Percentiles rank a stretch among this genome's conserved stretches.
Conservation (phyloP, 2,797 vertebrate species). For the Pseudochaenichthys georgianus region DNA sequence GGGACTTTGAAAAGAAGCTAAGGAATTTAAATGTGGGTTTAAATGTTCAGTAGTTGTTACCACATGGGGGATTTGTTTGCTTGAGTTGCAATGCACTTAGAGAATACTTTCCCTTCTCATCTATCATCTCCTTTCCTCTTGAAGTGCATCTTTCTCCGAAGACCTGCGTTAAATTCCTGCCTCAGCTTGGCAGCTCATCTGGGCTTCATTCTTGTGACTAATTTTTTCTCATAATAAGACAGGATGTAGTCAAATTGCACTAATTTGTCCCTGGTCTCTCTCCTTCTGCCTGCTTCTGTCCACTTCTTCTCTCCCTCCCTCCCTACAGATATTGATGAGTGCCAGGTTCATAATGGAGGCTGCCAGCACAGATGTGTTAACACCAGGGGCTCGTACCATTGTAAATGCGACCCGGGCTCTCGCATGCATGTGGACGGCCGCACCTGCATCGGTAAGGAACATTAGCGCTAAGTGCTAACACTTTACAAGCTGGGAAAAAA, state of each 20-base stretch:
- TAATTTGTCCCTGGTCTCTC: slow-evolving; percentile 52
- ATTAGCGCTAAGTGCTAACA: neutral
- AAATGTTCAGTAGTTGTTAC: slow-evolving; percentile 78
- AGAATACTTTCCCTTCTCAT: slow-evolving; percentile 54
- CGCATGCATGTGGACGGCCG: slow-evolving; percentile 92
- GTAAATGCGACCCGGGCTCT: slow-evolving; percentile 90
- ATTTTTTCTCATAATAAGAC: slow-evolving; percentile 60
- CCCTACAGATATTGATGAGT: slow-evolving; percentile 92
- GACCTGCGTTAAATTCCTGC: slow-evolving; percentile 43
- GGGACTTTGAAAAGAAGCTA: slow-evolving; percentile 49
- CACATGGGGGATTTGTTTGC: slow-evolving; percentile 77
- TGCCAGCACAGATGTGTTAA: slow-evolving; percentile 97
- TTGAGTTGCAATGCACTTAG: slow-evolving; percentile 55
- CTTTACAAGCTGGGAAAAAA: neutral
- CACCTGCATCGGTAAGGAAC: slow-evolving; percentile 92
- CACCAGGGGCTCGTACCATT: slow-evolving; percentile 91
- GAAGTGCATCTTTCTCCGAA: slow-evolving; percentile 55
- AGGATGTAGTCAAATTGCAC: slow-evolving; percentile 65
- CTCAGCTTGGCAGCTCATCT: slow-evolving; percentile 47
- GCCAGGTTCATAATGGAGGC: slow-evolving; percentile 93
- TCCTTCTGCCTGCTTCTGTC: slow-evolving; percentile 28
- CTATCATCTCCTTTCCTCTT: slow-evolving; percentile 57
- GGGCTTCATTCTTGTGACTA: slow-evolving; percentile 27
- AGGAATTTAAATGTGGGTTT: slow-evolving; percentile 78
- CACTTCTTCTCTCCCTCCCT: neutral